These are phyloP conservation scores for Todiramphus chloris DNA, from an alignment of 2,113 vertebrate species.

Conservation along the genomic window DNA sequence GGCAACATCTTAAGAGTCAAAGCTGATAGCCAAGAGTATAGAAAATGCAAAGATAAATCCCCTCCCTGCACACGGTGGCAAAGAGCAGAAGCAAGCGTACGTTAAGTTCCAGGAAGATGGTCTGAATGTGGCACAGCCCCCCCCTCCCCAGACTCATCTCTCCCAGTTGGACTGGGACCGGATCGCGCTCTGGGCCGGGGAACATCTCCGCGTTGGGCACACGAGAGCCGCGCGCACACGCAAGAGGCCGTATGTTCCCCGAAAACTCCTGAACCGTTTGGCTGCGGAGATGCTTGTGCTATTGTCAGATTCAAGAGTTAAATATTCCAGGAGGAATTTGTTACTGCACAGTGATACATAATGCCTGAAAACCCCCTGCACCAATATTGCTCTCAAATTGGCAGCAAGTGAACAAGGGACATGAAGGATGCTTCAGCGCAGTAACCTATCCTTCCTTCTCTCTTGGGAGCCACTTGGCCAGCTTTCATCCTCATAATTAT, in stretches of 20 bases:
- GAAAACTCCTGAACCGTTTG: constrained; percentile 77
- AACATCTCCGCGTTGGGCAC: background rate
- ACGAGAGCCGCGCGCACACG: rapidly evolving
- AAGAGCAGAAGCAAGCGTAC: background rate
- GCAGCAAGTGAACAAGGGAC: constrained; percentile 97
- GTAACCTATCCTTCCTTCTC: constrained; percentile 98
- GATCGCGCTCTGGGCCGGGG: background rate
- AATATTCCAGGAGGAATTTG: constrained; percentile 99
- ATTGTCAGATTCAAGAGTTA: constrained; percentile 92
- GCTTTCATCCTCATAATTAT: constrained; percentile 99
- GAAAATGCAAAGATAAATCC: constrained; percentile 14
- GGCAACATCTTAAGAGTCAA: constrained; percentile 8
- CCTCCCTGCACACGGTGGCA: background rate
- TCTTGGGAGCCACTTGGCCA: constrained; percentile 99
- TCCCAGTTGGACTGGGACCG: constrained; percentile 3
- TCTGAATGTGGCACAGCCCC: background rate
- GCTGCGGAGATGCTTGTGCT: constrained; percentile 73
- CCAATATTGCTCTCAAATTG: constrained; percentile 99
- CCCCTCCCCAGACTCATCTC: constrained; percentile 24
- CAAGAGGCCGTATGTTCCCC: background rate
- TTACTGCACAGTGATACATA: constrained; percentile 91
- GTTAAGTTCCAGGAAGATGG: background rate
- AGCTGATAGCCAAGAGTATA: background rate
- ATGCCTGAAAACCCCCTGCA: constrained; percentile 92
- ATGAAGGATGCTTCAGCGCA: constrained; percentile 96